A percentile compares a stretch with the other conserved stretches of the same genome.
Evolutionary conservation across 2,888 invertebrate genomes (phyloP).

Genomic region (Ecliptopera silaceata): DNA sequence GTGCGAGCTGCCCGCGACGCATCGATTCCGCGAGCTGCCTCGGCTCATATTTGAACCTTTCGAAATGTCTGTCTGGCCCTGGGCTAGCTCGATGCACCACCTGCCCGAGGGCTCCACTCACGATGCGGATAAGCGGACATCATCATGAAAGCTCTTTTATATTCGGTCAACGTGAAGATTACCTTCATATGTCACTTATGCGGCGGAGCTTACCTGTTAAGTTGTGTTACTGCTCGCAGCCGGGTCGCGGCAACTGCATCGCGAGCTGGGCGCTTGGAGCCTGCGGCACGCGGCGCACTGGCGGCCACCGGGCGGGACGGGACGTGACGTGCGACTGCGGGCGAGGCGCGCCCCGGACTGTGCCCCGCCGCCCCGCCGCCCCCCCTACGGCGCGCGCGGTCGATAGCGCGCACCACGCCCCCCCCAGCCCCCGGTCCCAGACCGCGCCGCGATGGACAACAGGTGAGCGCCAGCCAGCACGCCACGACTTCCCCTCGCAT

Average conservation of each 20-base stretch:
- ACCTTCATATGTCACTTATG: too few relatives aligned
- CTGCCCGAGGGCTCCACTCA: too few relatives aligned
- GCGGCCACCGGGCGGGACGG: conserved; percentile 1
- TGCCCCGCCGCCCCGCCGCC: conserved; percentile 29
- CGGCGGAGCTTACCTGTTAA: conserved; percentile 15
- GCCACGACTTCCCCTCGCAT: too few relatives aligned
- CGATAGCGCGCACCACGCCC: conserved; percentile 58
- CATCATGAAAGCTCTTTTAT: too few relatives aligned
- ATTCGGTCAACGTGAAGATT: too few relatives aligned
- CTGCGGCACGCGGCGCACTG: conserved; percentile 12
- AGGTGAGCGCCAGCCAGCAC: conserved; percentile 1
- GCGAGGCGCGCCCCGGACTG: conserved; percentile 58
- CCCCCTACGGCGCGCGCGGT: conserved; percentile 51
- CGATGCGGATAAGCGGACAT: too few relatives aligned
- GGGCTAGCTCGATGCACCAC: too few relatives aligned
- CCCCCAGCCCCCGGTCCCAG: conserved; percentile 67
- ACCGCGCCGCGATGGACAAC: conserved; percentile 41
- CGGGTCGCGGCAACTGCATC: conserved; percentile 63
- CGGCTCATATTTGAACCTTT: too few relatives aligned
- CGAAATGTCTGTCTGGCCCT: too few relatives aligned
- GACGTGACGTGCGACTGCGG: conserved; percentile 35
- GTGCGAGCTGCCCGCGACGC: not conserved
- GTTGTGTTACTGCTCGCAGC: conserved; percentile 52
- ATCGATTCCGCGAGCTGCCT: not conserved
- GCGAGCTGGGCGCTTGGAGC: conserved; percentile 36